A percentile compares a stretch with the other conserved stretches of the same genome.
Conservation (phyloP, 2,888 invertebrate species). For the Hartigia nigra region DNA sequence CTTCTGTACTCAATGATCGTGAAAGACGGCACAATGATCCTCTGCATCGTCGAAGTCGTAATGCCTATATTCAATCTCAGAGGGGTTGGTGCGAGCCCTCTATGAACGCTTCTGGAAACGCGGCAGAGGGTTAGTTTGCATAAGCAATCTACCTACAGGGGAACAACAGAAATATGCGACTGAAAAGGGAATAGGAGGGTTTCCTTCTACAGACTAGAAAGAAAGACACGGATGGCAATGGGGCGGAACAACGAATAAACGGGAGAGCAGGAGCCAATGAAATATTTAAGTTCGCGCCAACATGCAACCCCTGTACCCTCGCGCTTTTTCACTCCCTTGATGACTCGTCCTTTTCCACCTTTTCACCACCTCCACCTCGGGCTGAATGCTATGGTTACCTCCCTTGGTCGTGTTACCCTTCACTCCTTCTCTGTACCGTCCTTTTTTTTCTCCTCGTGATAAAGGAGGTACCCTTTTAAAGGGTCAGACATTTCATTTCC, state of each 20-base stretch:
- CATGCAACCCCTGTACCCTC: background rate
- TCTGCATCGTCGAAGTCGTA: background rate
- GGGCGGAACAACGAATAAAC: slow-evolving; percentile 13
- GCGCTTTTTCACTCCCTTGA: slow-evolving; percentile 8
- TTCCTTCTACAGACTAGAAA: background rate
- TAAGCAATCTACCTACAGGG: slow-evolving; percentile 7
- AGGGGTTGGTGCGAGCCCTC: background rate
- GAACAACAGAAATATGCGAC: background rate
- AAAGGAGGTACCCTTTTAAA: background rate
- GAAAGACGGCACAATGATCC: background rate
- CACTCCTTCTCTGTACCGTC: slow-evolving; percentile 19
- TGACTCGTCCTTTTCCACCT: slow-evolving; percentile 7
- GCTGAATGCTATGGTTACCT: slow-evolving; percentile 7
- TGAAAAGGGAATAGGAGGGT: background rate
- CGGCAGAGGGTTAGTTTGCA: slow-evolving; percentile 9
- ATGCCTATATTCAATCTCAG: background rate
- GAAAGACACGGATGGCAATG: background rate
- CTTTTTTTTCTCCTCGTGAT: background rate
- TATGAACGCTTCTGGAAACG: background rate
- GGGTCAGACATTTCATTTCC: background rate
- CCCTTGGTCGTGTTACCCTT: slow-evolving; percentile 13
- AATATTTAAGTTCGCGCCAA: slow-evolving; percentile 22
- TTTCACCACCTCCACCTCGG: slow-evolving; percentile 7
- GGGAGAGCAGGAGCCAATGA: slow-evolving; percentile 12
- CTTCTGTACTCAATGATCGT: background rate